A percentile compares a stretch with the other conserved stretches of the same genome.
phyloP scores from a whole-genome alignment of 2,113 vertebrate genomes.

The Xiphorhynchus elegans region DNA sequence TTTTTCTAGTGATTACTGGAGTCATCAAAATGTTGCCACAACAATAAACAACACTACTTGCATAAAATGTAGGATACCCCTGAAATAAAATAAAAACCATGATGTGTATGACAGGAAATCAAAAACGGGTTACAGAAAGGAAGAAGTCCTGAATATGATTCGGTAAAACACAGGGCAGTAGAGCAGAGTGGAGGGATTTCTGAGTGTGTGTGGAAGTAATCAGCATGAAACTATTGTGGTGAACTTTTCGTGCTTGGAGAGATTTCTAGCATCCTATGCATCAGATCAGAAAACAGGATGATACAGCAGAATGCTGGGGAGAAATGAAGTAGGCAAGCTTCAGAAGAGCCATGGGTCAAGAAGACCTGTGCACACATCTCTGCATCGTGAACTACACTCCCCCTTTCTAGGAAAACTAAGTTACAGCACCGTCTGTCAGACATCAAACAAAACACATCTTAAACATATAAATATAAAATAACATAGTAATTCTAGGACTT shows the following conservation, averaged over 20 bases:
- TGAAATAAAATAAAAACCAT: neutral
- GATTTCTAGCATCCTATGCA: neutral
- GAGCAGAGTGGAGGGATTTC: neutral
- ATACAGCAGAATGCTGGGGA: neutral
- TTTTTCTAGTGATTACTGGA: neutral
- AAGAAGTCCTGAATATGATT: neutral
- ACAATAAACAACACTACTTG: neutral
- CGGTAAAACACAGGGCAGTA: neutral
- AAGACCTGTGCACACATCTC: neutral
- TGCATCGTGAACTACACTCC: neutral
- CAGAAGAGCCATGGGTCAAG: neutral
- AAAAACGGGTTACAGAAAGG: neutral
- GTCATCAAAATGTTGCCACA: neutral
- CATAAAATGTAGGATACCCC: neutral
- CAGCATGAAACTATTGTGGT: neutral
- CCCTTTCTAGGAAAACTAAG: neutral
- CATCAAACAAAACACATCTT: neutral
- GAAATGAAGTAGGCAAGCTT: neutral
- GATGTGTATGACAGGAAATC: neutral
- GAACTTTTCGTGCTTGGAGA: neutral
- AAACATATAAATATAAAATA: neutral
- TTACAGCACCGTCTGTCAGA: neutral
- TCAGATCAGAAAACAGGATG: neutral
- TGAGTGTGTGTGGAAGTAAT: neutral
- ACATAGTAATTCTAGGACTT: neutral